Conservation (phyloP, 2,888 invertebrate species). For the Norana najaformis region DNA sequence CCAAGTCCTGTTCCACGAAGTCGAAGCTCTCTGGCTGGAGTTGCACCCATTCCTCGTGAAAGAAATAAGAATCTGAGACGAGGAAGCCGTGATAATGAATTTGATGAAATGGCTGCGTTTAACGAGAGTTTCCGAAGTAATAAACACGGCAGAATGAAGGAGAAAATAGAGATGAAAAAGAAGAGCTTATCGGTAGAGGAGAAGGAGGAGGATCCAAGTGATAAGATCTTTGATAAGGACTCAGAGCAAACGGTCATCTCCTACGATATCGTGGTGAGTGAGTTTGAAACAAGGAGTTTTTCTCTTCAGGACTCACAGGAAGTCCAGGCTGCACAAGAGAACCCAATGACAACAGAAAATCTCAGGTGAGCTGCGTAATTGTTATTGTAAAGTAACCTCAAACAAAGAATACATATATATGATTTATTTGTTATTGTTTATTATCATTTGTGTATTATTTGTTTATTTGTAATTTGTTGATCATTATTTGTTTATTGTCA, state of each 20-base stretch:
- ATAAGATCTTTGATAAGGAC: constrained; percentile 15
- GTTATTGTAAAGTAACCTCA: not conserved
- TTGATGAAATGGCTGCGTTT: not conserved
- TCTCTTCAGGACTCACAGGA: not conserved
- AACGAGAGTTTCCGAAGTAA: not conserved
- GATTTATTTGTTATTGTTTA: too few relatives aligned
- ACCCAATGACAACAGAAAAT: not conserved
- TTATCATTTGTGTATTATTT: too few relatives aligned
- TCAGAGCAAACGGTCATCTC: constrained; percentile 19
- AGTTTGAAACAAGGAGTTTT: not conserved
- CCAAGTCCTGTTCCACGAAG: not conserved
- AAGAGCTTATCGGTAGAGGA: not conserved
- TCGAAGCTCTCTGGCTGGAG: not conserved
- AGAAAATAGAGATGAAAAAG: not conserved
- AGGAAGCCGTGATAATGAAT: not conserved
- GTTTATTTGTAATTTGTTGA: too few relatives aligned
- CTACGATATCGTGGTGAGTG: not conserved
- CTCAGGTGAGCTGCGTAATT: not conserved
- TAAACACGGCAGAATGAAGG: not conserved
- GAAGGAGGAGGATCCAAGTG: not conserved
- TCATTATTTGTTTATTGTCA: too few relatives aligned
- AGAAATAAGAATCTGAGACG: not conserved
- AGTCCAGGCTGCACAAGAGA: not conserved
- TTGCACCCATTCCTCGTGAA: not conserved
- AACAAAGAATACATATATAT: too few relatives aligned